Percentiles rank a stretch among this genome's conserved stretches.
phyloP scores from a whole-genome alignment of 2,113 vertebrate species.

The Gracilinanus agilis region DNA sequence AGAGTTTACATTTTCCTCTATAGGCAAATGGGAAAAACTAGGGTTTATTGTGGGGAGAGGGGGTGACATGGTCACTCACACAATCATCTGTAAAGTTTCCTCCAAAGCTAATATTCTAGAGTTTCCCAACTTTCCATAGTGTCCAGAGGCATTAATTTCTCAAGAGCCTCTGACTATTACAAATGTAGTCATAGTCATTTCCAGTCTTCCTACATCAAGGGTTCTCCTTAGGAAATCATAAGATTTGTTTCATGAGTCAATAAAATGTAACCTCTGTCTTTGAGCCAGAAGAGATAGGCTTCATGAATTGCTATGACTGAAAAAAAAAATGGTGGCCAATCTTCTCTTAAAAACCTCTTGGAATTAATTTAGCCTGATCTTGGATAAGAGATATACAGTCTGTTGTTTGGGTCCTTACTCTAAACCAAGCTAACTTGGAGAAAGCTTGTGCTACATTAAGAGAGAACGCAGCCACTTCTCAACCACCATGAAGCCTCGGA shows the following conservation, averaged over 20 bases:
- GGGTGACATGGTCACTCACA: not conserved
- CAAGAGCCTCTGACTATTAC: not conserved
- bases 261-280: not conserved
- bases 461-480: not conserved
- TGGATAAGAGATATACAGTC: not conserved
- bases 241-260: not conserved
- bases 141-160: not conserved
- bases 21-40: not conserved
- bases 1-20: not conserved
- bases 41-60: not conserved
- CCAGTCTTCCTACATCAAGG: not conserved
- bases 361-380: not conserved
- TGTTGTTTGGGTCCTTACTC: not conserved
- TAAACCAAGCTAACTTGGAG: not conserved
- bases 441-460: not conserved
- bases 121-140: not conserved
- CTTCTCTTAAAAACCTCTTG: not conserved
- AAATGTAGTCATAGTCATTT: not conserved
- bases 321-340: not conserved
- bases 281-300: not conserved
- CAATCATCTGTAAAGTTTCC: not conserved
- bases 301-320: not conserved
- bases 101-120: not conserved
- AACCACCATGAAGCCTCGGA: not conserved
- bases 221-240: slow-evolving; percentile 28